These are phyloP conservation scores for Melanocharis versteri DNA, from an alignment of 2,113 vertebrate genomes.

Conservation along the genomic window DNA sequence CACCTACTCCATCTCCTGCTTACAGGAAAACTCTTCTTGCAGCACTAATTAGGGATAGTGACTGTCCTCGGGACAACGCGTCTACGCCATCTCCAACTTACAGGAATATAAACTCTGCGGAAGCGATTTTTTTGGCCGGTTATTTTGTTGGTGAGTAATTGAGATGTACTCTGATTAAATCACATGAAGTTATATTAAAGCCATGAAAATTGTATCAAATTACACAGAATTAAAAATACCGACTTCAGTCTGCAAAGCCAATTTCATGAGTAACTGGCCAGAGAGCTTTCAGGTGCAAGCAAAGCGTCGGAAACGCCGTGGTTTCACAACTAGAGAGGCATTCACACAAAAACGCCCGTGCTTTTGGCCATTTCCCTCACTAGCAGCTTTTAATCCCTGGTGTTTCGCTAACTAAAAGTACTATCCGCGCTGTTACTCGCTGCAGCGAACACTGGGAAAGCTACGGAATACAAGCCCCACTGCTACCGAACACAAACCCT, in stretches of 20 bases:
- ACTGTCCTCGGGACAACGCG: background rate
- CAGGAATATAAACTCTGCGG: accelerated
- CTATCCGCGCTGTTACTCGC: too few relatives aligned
- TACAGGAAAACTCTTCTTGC: too few relatives aligned
- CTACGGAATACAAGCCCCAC: accelerated
- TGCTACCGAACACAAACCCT: accelerated
- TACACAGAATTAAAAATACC: accelerated
- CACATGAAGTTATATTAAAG: background rate
- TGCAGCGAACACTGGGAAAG: background rate
- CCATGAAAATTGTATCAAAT: background rate
- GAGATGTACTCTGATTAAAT: background rate
- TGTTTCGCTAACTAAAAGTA: background rate
- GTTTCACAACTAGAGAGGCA: background rate
- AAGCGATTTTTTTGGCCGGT: background rate
- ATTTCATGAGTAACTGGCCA: background rate
- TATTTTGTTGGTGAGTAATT: background rate
- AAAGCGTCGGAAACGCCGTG: background rate
- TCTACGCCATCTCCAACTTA: too few relatives aligned
- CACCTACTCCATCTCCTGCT: too few relatives aligned
- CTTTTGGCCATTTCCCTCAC: accelerated
- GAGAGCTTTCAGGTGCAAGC: background rate
- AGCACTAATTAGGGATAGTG: too few relatives aligned
- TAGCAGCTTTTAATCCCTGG: background rate
- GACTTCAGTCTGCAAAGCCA: background rate
- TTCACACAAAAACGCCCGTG: accelerated